phyloP scores from a whole-genome alignment of 2,113 vertebrate species.

The Athene noctua region DNA sequence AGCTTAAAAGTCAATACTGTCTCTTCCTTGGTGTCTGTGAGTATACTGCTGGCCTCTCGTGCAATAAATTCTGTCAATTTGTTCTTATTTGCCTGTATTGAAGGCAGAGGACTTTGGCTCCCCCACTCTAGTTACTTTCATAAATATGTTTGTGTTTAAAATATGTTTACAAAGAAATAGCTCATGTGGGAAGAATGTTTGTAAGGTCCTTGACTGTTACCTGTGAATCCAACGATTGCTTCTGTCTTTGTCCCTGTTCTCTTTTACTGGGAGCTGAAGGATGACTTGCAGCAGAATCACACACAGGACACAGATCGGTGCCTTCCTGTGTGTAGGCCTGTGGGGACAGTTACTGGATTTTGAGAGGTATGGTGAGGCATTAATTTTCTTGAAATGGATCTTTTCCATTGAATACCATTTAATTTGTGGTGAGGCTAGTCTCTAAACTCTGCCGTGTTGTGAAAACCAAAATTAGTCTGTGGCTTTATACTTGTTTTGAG shows the following conservation, averaged over 20 bases:
- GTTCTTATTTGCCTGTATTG: not conserved
- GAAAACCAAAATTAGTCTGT: not conserved
- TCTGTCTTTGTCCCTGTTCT: not conserved
- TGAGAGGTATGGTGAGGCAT: not conserved
- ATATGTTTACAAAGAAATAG: not conserved
- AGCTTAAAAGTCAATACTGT: not conserved
- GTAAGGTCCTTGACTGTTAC: not conserved
- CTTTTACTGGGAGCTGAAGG: not conserved
- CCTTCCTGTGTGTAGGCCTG: not conserved
- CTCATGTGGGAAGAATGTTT: not conserved
- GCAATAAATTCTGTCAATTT: not conserved
- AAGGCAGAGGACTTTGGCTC: not conserved
- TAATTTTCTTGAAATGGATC: not conserved
- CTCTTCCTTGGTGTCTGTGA: not conserved
- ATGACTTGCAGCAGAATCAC: not conserved
- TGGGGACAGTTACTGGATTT: not conserved
- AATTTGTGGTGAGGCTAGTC: not conserved
- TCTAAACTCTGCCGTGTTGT: not conserved
- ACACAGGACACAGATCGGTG: not conserved
- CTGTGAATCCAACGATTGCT: not conserved
- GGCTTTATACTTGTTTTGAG: not conserved
- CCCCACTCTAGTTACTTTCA: not conserved
- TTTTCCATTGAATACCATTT: not conserved
- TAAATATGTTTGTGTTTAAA: not conserved
- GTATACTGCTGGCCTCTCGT: not conserved